phyloP scores from a whole-genome alignment of 35 echinoderm and acorn worm genomes.

The Apostichopus japonicus region DNA sequence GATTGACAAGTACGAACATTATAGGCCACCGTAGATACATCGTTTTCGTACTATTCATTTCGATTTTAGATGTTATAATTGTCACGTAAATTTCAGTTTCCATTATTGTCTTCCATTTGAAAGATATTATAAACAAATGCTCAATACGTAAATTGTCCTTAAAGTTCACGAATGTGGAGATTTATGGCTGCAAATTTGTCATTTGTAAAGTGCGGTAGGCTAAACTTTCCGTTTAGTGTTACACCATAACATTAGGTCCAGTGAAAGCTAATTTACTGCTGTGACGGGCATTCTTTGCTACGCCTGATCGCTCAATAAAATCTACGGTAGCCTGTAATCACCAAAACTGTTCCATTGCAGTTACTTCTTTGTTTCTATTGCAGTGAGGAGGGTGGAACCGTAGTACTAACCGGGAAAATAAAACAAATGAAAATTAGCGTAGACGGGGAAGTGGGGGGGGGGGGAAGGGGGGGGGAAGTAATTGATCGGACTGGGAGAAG shows the following conservation, averaged over 20 bases:
- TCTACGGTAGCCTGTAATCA: background rate
- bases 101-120: background rate
- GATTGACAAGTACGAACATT: background rate
- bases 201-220: background rate
- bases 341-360: too few relatives aligned
- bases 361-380: too few relatives aligned
- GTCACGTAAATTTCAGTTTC: background rate
- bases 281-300: background rate
- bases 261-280: background rate
- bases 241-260: background rate
- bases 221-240: background rate
- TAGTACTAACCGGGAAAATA: too few relatives aligned
- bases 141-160: background rate
- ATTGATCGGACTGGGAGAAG: too few relatives aligned
- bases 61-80: background rate
- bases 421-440: too few relatives aligned
- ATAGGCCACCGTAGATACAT: constrained; percentile 11
- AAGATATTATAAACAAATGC: background rate
- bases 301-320: background rate
- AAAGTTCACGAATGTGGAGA: background rate
- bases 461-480: too few relatives aligned
- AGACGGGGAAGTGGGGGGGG: too few relatives aligned
- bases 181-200: background rate
- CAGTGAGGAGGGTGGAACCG: too few relatives aligned
- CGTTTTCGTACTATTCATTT: background rate